Evolutionary conservation across 2,113 vertebrate species (phyloP).

Genomic region (Pyxicephalus adspersus): DNA sequence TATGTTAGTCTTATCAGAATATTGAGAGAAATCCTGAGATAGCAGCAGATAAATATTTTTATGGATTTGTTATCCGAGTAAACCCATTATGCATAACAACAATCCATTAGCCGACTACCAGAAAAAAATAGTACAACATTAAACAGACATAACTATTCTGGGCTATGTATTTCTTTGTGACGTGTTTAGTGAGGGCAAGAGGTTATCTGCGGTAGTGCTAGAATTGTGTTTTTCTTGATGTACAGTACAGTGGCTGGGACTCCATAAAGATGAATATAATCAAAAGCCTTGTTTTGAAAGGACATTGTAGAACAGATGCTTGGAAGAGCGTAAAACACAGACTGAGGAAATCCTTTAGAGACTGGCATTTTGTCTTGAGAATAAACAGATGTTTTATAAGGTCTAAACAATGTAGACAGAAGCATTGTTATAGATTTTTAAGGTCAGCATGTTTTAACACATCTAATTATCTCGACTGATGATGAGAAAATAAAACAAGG

Average conservation of each 20-base stretch:
- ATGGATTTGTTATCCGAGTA: conserved; percentile 44
- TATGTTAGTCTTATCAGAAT: not conserved
- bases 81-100: conserved; percentile 21
- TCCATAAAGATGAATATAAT: conserved; percentile 11
- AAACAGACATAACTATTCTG: conserved; percentile 38
- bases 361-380: conserved; percentile 44
- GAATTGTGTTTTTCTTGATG: conserved; percentile 19
- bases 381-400: conserved; percentile 46
- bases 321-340: conserved; percentile 25
- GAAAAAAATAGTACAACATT: conserved; percentile 10
- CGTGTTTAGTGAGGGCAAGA: conserved; percentile 35
- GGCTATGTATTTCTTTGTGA: conserved; percentile 39
- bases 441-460: not conserved
- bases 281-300: conserved; percentile 7
- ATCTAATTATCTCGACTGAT: conserved; percentile 8
- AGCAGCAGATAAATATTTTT: conserved; percentile 23
- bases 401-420: conserved; percentile 20
- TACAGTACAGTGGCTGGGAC: conserved; percentile 25
- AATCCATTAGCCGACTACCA: conserved; percentile 32
- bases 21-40: not conserved
- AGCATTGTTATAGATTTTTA: conserved; percentile 9
- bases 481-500: conserved; percentile 1
- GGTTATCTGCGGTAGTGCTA: conserved; percentile 38
- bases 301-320: conserved; percentile 28
- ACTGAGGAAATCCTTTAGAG: conserved; percentile 47